A percentile compares a stretch with the other conserved stretches of the same genome.
Evolutionary conservation across 2,797 vertebrate species (phyloP).

Genomic region (Lindbergichthys nudifrons): DNA sequence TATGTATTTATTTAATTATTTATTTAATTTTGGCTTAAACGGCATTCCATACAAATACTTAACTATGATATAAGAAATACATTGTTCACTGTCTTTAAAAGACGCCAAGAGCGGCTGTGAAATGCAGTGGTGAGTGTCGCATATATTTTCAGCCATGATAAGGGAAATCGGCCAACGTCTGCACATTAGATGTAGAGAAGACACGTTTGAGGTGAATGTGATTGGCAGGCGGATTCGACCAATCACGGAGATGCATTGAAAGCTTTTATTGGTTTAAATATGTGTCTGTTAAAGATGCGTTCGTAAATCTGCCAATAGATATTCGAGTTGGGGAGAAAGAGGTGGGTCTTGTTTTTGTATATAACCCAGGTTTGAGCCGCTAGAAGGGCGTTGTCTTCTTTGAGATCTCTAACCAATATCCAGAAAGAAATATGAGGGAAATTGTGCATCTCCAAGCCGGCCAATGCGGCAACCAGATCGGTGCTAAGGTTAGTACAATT

Average conservation of each 20-base stretch:
- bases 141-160: constrained; percentile 44
- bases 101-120: accelerated
- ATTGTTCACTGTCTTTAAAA: accelerated
- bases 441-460: constrained; percentile 89
- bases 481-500: constrained; percentile 83
- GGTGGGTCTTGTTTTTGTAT: constrained; percentile 50
- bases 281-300: not conserved
- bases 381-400: constrained; percentile 9
- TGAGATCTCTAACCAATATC: accelerated
- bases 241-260: constrained; percentile 44
- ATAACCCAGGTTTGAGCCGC: constrained; percentile 6
- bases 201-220: constrained; percentile 48
- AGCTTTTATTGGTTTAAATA: constrained; percentile 45
- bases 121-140: constrained; percentile 1
- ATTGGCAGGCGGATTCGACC: constrained; percentile 58
- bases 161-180: constrained; percentile 57
- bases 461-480: constrained; percentile 89
- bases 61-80: accelerated
- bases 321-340: not conserved
- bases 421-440: constrained; percentile 83
- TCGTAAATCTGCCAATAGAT: constrained; percentile 60
- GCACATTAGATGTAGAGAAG: constrained; percentile 45
- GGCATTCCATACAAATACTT: no score
- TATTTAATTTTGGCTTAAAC: no score
- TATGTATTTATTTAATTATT: no score